Evolutionary conservation across 2,797 vertebrate genomes (phyloP).

Genomic region (Prionace glauca): DNA sequence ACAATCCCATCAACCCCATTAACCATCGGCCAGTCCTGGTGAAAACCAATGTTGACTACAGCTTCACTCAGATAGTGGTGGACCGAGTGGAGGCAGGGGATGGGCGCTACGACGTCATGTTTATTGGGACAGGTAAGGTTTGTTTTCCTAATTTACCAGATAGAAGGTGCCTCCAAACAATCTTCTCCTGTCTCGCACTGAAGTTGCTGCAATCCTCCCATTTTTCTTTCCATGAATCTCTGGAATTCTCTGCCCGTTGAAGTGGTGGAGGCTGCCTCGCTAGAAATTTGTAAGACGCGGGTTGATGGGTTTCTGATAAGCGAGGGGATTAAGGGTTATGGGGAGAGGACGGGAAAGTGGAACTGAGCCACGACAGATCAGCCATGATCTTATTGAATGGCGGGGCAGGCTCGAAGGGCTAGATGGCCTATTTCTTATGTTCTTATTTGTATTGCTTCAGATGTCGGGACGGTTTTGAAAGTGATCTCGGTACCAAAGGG

Average conservation of each 20-base stretch:
- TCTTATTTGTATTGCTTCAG: conserved; percentile 45
- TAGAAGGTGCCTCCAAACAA: neutral
- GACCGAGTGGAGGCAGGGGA: conserved; percentile 78
- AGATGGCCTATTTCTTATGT: no score
- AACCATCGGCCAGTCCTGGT: conserved; percentile 78
- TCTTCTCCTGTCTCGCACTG: neutral
- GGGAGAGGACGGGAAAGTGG: no score
- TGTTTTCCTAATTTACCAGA: neutral
- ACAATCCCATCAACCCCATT: conserved; percentile 78
- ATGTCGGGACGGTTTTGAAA: conserved; percentile 83
- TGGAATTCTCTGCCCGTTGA: no score
- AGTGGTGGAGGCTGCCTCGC: no score
- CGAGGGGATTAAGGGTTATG: no score
- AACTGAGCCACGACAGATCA: no score
- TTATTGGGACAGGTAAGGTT: conserved; percentile 81
- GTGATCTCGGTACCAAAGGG: conserved; percentile 87
- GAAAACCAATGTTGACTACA: conserved; percentile 73
- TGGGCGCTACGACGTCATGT: conserved; percentile 86
- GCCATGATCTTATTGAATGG: no score
- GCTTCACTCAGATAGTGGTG: conserved; percentile 79
- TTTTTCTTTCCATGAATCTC: no score
- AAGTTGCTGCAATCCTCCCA: neutral
- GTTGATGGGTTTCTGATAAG: no score
- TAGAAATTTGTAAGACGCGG: no score
- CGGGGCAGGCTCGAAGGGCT: no score